Evolutionary conservation across 1,140 invertebrate species (phyloP).

Genomic region (Cydia amplana): DNA sequence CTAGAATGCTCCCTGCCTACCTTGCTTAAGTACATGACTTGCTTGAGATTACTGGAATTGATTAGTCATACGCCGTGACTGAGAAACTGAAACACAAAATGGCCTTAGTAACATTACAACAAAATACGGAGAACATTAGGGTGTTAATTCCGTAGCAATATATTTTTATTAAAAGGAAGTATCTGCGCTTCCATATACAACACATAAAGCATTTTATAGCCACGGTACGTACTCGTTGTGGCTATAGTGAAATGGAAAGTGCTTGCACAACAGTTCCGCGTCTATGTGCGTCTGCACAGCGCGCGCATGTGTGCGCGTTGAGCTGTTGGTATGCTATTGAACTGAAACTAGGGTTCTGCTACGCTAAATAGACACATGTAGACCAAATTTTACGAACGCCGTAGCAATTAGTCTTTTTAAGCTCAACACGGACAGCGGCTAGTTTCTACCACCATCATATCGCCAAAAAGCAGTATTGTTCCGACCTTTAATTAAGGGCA

Average conservation of each 20-base stretch:
- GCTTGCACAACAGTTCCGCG: constrained; percentile 67
- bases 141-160: background rate
- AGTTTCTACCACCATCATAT: no score
- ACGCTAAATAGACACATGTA: background rate
- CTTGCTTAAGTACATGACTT: no score
- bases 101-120: background rate
- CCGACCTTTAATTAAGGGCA: no score
- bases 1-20: no score
- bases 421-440: no score
- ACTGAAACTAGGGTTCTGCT: constrained; percentile 24
- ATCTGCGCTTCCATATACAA: constrained; percentile 5
- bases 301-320: constrained; percentile 46
- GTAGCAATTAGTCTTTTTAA: background rate
- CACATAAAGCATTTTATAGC: constrained; percentile 11
- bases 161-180: background rate
- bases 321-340: constrained; percentile 40
- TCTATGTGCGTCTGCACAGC: constrained; percentile 41
- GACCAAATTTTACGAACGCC: background rate
- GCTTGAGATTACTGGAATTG: background rate
- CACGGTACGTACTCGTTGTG: constrained; percentile 19
- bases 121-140: background rate
- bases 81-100: background rate
- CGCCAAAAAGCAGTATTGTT: no score
- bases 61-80: background rate
- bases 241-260: constrained; percentile 75